Conservation (phyloP, 1,140 invertebrate genomes). For the Temnothorax longispinosus region DNA sequence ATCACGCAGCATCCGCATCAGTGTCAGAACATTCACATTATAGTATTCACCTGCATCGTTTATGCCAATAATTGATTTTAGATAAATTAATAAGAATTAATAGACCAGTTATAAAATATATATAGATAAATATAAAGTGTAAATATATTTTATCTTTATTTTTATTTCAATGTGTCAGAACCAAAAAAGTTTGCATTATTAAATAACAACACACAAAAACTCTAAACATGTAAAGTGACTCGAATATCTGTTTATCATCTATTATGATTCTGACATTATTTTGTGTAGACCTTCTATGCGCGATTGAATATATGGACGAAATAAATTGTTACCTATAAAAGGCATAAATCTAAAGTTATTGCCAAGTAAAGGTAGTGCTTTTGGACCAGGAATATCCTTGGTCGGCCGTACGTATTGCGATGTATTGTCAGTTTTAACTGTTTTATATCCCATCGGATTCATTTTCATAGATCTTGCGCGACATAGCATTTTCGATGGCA, state of each 20-base stretch:
- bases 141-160: neutral
- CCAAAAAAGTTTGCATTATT: neutral
- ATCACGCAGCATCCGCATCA: slow-evolving; percentile 64
- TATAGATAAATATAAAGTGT: neutral
- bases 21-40: slow-evolving; percentile 46
- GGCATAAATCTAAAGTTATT: slow-evolving; percentile 85
- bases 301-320: neutral
- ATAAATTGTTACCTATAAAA: slow-evolving; percentile 86
- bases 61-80: neutral
- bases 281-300: neutral
- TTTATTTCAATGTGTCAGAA: neutral
- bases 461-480: neutral
- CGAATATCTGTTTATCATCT: neutral
- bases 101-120: neutral
- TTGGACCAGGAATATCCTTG: slow-evolving; percentile 85
- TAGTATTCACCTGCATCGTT: slow-evolving; percentile 74
- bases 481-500: neutral
- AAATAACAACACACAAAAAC: neutral
- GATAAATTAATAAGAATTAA: neutral
- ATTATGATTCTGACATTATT: neutral
- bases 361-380: slow-evolving; percentile 83
- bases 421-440: neutral
- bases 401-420: slow-evolving; percentile 71
- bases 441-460: neutral
- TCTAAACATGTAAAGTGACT: neutral